phyloP scores from a whole-genome alignment of 2,797 vertebrate genomes.

The Silurus lanzhouensis region DNA sequence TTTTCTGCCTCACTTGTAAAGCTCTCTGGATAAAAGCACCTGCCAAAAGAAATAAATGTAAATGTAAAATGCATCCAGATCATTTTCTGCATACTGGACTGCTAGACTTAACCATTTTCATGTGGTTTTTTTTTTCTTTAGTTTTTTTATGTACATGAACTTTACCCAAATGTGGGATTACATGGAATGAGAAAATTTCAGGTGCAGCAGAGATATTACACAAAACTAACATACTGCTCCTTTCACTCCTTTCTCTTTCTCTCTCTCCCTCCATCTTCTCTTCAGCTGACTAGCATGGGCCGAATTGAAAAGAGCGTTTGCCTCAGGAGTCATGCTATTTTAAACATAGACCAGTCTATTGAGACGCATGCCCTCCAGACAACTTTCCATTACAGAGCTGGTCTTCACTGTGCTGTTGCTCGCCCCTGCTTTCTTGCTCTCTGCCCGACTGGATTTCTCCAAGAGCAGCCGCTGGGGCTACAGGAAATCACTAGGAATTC shows the following conservation, averaged over 20 bases:
- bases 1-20: conserved; percentile 26
- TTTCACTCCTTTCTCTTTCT: conserved; percentile 2
- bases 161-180: conserved; percentile 50
- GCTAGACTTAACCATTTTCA: neutral
- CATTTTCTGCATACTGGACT: neutral
- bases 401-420: neutral
- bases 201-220: conserved; percentile 47
- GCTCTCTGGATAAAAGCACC: conserved; percentile 12
- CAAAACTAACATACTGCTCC: conserved; percentile 33
- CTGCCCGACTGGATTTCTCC: conserved; percentile 43
- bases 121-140: neutral
- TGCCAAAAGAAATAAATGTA: conserved; percentile 18
- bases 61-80: conserved; percentile 4
- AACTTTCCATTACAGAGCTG: conserved; percentile 29
- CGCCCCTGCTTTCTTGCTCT: conserved; percentile 5
- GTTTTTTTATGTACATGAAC: conserved; percentile 39
- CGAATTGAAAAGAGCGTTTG: conserved; percentile 36
- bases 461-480: conserved; percentile 4
- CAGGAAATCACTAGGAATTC: conserved; percentile 51
- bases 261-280: conserved; percentile 28
- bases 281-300: conserved; percentile 4
- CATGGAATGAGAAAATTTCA: conserved; percentile 63
- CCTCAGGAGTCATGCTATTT: conserved; percentile 41
- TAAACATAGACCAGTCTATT: conserved; percentile 47
- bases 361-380: conserved; percentile 38